Evolutionary conservation across 1,140 invertebrate species (phyloP).

Genomic region (Heliconius congener): DNA sequence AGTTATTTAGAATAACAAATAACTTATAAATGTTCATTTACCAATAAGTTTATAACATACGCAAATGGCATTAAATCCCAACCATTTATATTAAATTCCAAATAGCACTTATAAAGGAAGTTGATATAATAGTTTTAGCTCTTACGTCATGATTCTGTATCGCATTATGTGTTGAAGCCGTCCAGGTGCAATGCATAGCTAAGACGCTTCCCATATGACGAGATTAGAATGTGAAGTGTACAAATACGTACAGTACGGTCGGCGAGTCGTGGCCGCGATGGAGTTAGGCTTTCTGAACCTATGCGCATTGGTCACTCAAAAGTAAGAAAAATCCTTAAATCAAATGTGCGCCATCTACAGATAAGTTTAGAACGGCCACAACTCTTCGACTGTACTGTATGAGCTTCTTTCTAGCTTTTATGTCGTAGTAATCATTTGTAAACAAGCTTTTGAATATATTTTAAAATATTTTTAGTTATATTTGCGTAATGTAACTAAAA

Average conservation of each 20-base stretch:
- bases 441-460: not conserved
- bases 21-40: not conserved
- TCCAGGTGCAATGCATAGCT: conserved; percentile 27
- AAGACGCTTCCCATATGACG: conserved; percentile 32
- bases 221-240: conserved; percentile 25
- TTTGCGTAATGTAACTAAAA: too few relatives aligned
- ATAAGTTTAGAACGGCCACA: too few relatives aligned
- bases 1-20: not conserved
- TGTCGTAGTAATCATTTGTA: not conserved
- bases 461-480: not conserved
- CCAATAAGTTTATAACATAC: not conserved
- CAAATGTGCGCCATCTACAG: too few relatives aligned
- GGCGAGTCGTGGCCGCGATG: too few relatives aligned
- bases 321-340: too few relatives aligned
- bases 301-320: too few relatives aligned
- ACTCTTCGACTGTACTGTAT: too few relatives aligned
- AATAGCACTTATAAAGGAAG: conserved; percentile 14
- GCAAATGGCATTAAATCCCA: not conserved
- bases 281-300: too few relatives aligned
- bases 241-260: not conserved
- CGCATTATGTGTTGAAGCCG: conserved; percentile 33
- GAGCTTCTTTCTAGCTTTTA: too few relatives aligned
- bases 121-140: conserved; percentile 29
- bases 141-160: conserved; percentile 31
- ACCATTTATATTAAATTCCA: not conserved